Evolutionary conservation across 2,888 invertebrate genomes (phyloP), one percentile per base, ranked within the genome.

Genomic region (Drosophila kuntzei): DNA sequence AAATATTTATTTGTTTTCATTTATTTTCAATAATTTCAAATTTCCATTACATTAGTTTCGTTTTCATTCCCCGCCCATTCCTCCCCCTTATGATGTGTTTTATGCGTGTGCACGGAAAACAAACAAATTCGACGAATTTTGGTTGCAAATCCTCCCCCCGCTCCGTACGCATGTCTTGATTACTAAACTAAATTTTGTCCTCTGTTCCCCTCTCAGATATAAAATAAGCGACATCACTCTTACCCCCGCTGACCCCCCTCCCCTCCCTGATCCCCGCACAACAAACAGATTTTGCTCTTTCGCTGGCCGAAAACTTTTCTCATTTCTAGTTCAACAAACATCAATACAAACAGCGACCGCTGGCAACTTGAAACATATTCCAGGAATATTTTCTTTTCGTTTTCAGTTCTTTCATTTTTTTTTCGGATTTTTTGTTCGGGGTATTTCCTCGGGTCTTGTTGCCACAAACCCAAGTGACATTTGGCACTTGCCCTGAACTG

Each of bases 1-100:
- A 75, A 76, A 80, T 80, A 88, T 89, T 79, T 87, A 85, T 89
- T 83, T 90, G 84, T 87, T 90, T 90, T 90, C 76, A 85, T 85
- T 89, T 90, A 85, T 85, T 89, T 89, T 89, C 90, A 88, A 88
- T 88, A 88, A 90, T 90, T 90, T 87, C 79, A 78, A 88, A 90
- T 89, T 89, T 88, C 89, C 88, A 88, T 88, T 88, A 88, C 89
- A 88, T 90, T 90, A 88, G 90, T 86, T 86, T 84, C 64, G 58
- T 67, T 68, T 64, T 71, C 51, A 32, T 27, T 43, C 39, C 18
- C 25, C 14, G 6, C 27, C 32, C 41, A 22, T 5, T 34, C 20
- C 14, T 9, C 37, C 14, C 34, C 11, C 39, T 58, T 66, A 72
- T 76, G 68, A 73, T 76, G 71, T 89, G 74, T 62, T 89, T 87